Evolutionary conservation across 64 coral and sea anemone genomes (phyloP).

Genomic region (Stylophora pistillata): DNA sequence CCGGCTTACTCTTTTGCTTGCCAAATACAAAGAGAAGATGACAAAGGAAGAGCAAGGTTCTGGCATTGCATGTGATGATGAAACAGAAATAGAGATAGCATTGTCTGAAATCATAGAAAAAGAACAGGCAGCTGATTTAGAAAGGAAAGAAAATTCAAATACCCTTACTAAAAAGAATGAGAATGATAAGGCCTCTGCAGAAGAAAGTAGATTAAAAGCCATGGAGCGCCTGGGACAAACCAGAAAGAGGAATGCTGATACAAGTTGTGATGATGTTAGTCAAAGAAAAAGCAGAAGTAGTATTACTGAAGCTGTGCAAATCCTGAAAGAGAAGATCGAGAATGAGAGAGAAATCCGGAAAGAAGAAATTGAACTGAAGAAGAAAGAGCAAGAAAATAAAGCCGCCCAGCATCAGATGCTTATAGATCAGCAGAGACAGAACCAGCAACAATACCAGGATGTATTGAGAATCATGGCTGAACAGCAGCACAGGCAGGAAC

Average conservation of each 20-base stretch:
- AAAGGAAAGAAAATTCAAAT: conserved; percentile 59
- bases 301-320: conserved; percentile 51
- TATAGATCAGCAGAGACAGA: conserved; percentile 49
- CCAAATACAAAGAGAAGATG: conserved; percentile 28
- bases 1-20: conserved; percentile 38
- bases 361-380: conserved; percentile 44
- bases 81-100: conserved; percentile 52
- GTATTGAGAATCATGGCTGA: conserved; percentile 46
- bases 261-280: conserved; percentile 19
- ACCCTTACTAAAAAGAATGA: conserved; percentile 63
- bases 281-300: conserved; percentile 37
- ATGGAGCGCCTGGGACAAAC: conserved; percentile 54
- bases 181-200: conserved; percentile 36
- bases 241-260: conserved; percentile 58
- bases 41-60: conserved; percentile 20
- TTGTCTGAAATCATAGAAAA: conserved; percentile 42
- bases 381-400: conserved; percentile 64
- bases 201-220: conserved; percentile 29
- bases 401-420: conserved; percentile 38
- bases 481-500: conserved; percentile 53
- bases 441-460: conserved; percentile 51
- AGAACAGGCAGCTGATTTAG: conserved; percentile 52
- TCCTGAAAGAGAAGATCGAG: conserved; percentile 48
- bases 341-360: conserved; percentile 13
- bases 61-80: conserved; percentile 52